Evolutionary conservation across 2,113 vertebrate species (phyloP).

Genomic region (Python bivittatus): DNA sequence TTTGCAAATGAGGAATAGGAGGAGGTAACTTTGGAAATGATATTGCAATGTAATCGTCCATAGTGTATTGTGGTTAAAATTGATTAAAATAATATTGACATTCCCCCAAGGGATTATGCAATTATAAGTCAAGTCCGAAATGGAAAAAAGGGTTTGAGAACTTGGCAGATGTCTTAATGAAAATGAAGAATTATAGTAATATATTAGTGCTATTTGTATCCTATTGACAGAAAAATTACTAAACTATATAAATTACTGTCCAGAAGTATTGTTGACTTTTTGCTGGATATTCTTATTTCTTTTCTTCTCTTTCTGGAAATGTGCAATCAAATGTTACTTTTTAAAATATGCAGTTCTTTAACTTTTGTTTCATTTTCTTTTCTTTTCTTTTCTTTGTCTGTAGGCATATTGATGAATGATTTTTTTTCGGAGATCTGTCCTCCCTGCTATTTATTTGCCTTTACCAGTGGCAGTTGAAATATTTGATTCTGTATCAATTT

Average conservation of each 20-base stretch:
- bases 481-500: constrained; percentile 66
- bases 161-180: constrained; percentile 87
- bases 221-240: constrained; percentile 82
- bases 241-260: constrained; percentile 80
- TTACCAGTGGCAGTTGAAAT: constrained; percentile 68
- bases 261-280: constrained; percentile 75
- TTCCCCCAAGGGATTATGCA: constrained; percentile 79
- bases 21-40: constrained; percentile 80
- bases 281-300: constrained; percentile 50
- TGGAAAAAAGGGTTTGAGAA: constrained; percentile 78
- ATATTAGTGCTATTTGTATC: constrained; percentile 81
- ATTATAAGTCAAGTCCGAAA: constrained; percentile 81
- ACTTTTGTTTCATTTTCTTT: constrained; percentile 63
- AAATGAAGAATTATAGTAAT: constrained; percentile 86
- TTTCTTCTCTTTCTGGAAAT: constrained; percentile 71
- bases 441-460: constrained; percentile 49
- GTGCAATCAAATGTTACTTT: constrained; percentile 77
- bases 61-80: constrained; percentile 81
- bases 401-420: constrained; percentile 65
- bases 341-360: constrained; percentile 74
- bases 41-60: constrained; percentile 80
- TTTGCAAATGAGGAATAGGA: constrained; percentile 73
- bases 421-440: constrained; percentile 18
- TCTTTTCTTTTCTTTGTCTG: constrained; percentile 53
- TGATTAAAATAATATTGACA: constrained; percentile 87